These are phyloP conservation scores for Thryonomys swinderianus DNA, from an alignment of 2,113 vertebrate species.

Conservation along the genomic window DNA sequence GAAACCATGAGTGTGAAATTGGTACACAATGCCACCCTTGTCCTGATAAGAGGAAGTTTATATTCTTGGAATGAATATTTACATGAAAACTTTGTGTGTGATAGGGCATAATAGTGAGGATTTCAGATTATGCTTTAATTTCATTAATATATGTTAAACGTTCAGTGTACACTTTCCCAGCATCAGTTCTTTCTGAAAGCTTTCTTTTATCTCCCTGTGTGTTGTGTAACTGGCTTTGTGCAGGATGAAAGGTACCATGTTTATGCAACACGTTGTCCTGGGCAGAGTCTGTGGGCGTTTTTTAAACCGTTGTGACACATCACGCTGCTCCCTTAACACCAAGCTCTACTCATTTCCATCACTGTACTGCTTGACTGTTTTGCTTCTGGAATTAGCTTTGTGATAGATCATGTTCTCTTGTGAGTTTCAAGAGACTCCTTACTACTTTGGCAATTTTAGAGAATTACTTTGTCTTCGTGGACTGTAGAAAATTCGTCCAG, in stretches of 20 bases:
- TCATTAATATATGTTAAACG: not conserved
- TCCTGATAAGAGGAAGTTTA: not conserved
- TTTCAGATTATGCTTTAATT: constrained; percentile 42
- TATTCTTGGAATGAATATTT: not conserved
- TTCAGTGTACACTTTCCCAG: not conserved
- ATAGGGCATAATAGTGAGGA: constrained; percentile 24
- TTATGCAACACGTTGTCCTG: not conserved
- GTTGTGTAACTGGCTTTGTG: not conserved
- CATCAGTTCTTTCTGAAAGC: not conserved
- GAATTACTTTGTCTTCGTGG: not conserved
- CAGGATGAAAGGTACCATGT: not conserved
- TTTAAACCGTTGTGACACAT: not conserved
- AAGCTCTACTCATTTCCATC: not conserved
- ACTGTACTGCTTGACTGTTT: not conserved
- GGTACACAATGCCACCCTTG: not conserved
- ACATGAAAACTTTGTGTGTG: constrained; percentile 43
- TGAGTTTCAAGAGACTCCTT: constrained; percentile 1
- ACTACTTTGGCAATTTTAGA: constrained; percentile 15
- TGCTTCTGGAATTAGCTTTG: constrained; percentile 25
- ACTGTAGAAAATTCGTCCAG: not conserved
- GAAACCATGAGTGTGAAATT: constrained; percentile 57
- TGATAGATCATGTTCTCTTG: not conserved
- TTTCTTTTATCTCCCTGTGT: not conserved
- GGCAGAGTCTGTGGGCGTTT: not conserved
- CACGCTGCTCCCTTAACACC: not conserved